Percentiles rank a stretch among this genome's conserved stretches.
Conservation (phyloP, 2,797 vertebrate species). For the Scyliorhinus canicula region DNA sequence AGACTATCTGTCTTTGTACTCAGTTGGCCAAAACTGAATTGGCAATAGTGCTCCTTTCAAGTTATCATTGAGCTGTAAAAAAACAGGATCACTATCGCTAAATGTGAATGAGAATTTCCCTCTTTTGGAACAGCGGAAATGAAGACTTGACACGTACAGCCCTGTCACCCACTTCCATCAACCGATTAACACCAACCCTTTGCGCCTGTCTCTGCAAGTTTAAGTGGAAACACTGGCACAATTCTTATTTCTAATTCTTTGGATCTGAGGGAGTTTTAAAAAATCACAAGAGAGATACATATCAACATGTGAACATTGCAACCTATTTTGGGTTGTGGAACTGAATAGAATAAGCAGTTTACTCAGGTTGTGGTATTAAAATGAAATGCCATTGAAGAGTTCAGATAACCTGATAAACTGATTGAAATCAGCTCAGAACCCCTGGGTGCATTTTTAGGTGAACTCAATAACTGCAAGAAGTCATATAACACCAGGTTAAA, state of each 20-base stretch:
- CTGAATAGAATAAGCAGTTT: background rate
- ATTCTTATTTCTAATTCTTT: conserved; percentile 17
- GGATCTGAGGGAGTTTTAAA: background rate
- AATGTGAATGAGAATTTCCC: background rate
- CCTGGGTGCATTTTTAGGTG: background rate
- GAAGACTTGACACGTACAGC: background rate
- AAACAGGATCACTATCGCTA: background rate
- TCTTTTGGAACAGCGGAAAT: background rate
- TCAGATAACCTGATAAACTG: background rate
- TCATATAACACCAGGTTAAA: too few relatives aligned
- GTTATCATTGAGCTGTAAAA: background rate
- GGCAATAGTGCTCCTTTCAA: background rate
- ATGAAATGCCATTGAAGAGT: background rate
- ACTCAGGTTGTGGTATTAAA: background rate
- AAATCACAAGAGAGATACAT: background rate
- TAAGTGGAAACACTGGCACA: background rate
- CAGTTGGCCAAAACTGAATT: background rate
- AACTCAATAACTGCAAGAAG: background rate
- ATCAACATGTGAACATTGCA: background rate
- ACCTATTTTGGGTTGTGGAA: background rate
- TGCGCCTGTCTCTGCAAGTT: background rate
- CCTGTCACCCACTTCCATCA: background rate
- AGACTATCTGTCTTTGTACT: background rate
- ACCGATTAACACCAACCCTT: background rate
- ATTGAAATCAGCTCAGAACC: background rate